Conservation (phyloP, 2,113 vertebrate genomes). For the Uria lomvia region DNA sequence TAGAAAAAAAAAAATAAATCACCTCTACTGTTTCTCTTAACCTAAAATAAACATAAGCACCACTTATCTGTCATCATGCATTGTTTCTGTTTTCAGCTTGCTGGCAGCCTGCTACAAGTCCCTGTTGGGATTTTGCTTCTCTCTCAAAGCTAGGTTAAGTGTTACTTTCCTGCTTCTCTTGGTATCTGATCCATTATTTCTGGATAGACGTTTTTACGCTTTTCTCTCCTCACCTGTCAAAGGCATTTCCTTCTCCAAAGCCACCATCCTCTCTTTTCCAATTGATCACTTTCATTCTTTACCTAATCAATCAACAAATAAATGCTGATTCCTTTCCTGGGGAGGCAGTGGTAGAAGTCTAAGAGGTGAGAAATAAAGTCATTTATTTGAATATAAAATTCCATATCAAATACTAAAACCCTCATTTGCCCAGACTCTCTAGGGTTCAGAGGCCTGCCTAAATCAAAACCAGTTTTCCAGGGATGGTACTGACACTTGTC, state of each 20-base stretch:
- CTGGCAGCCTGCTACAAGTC: neutral
- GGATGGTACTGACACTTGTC: neutral
- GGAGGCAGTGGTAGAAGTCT: neutral
- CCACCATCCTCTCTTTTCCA: neutral
- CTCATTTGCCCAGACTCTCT: neutral
- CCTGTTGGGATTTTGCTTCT: neutral
- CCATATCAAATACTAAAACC: neutral
- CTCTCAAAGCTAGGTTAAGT: neutral
- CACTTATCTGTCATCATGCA: neutral
- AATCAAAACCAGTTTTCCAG: neutral
- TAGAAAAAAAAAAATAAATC: neutral
- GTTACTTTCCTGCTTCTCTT: neutral
- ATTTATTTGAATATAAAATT: neutral
- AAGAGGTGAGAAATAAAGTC: neutral
- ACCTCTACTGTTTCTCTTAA: neutral
- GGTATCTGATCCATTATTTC: neutral
- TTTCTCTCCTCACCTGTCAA: conserved; percentile 19
- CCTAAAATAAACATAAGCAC: conserved; percentile 1
- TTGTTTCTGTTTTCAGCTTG: neutral
- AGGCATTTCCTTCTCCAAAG: neutral
- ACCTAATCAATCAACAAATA: conserved; percentile 3
- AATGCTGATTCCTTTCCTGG: neutral
- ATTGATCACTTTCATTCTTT: neutral
- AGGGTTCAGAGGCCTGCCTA: neutral
- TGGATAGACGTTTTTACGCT: neutral